Base-by-base conservation (phyloP, 2,888 invertebrate genomes). In the Erebia palarica region DNA sequence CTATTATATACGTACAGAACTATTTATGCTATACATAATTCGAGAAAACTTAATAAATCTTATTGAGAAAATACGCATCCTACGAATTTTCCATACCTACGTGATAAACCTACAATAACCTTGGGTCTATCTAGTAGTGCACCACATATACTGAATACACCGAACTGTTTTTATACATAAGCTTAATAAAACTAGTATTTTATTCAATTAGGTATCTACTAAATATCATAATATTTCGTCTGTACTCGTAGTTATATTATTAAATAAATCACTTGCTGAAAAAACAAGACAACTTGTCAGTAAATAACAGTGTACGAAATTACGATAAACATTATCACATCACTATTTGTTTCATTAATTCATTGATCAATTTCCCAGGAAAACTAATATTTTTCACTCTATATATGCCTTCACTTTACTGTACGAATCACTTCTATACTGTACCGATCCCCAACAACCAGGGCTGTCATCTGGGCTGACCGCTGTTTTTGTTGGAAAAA, bases 361-460 rank as follows among this genome's bases (percentile, higher is more conserved):
- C 47, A 49, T 63, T 71, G 63, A 71, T 42, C 47, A 51, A 64
- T 64, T 64, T 58, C 18, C 51, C 67, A 58, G 49, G 27, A 47
- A 53, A 47, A 67, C 42, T 27, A 18, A 42, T 53, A 10, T 10
- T 47, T 60, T 72, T 69, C 66, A 61, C 72, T 67, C 60, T 74
- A 76, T 76, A 76, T 76, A 77, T 81, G 77, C 78, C 76, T 67
- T 70, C 11, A 65, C 76, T 82, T 78, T 81, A 82, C 84, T 79
- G 80, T 82, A 82, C 81, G 78, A 81, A 80, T 80, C 84, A 82
- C 85, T 83, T 87, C 85, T 84, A 87, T 80, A 92, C 91, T 89
- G 89, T 84, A 81, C 81, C 79, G 72, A 77, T 75, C 75, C 78
- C 82, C 83, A 81, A 83, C 80, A 85, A 80, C 81, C 81, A 78